Evolutionary conservation across 1,140 invertebrate genomes (phyloP), one percentile per base, ranked within the genome.

Genomic region (Trigoniulus corallinus): DNA sequence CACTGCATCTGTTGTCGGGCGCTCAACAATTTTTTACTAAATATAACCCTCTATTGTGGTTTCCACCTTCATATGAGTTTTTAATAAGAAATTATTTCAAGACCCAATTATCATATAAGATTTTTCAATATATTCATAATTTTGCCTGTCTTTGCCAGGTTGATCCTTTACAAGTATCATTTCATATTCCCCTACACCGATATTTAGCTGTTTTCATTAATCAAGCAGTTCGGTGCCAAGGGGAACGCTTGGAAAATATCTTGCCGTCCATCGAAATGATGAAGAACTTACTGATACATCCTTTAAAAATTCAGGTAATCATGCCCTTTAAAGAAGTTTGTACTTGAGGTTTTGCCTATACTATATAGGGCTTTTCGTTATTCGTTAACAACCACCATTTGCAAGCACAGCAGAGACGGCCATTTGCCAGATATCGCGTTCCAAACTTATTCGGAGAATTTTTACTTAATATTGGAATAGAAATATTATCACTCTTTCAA

Each of bases 121-220:
- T 29, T 29, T 47, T 21, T 29, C n/a, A 10, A 24, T 47, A 7
- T 47, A 47, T 25, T 47, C 3, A 47, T 47, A 12, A 34, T 20
- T 57, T 54, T 55, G 15, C 39, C 50, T 47, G 48, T 37, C 61
- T 61, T 22, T 34, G 7, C 29, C 63, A 84, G 80, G 74, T 73
- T 59, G 84, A 89, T 64, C 78, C 76, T 62, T 74, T 82, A 63
- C 84, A 91, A 74, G 79, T 91, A 29, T 89, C 88, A 22, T 97
- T 96, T 72, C 92, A 97, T 71, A 75, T 95, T 54, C 92, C 92
- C 15, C 74, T 97, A 48, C 92, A 97, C 72, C 82, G 92, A 18
- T 94, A 95, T 67, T 77, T 94, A 61, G 81, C 89, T 1, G 83
- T 88, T 7, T 93, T 96, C 64, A 75, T 94, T 54, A 88, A 87